Percentiles rank a stretch among this genome's conserved stretches.
These are phyloP conservation scores for Andrena minutula DNA, from an alignment of 2,888 invertebrate species.

Conservation along the genomic window DNA sequence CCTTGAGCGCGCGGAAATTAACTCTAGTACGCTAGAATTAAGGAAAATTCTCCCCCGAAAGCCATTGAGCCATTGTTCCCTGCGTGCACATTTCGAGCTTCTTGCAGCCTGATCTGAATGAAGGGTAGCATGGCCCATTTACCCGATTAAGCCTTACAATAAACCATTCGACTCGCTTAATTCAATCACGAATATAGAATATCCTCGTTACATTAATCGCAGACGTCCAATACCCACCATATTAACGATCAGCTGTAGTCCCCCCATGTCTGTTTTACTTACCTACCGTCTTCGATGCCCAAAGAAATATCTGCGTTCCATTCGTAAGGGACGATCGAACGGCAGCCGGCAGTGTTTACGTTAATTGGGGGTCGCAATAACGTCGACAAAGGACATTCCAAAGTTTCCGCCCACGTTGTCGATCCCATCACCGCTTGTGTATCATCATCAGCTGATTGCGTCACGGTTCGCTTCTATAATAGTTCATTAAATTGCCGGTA, in stretches of 20 bases:
- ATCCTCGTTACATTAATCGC: neutral
- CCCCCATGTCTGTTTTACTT: neutral
- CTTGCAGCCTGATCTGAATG: neutral
- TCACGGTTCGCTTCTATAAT: constrained; percentile 57
- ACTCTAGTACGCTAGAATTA: too few species aligned
- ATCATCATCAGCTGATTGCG: constrained; percentile 62
- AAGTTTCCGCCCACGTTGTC: constrained; percentile 42
- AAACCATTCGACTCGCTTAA: neutral
- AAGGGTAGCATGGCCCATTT: constrained; percentile 34
- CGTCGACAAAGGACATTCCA: constrained; percentile 6
- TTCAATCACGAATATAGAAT: constrained; percentile 14
- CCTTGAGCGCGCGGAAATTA: neutral
- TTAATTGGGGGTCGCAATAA: neutral
- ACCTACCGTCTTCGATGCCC: neutral
- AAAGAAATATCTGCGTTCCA: too few species aligned
- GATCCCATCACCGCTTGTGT: constrained; percentile 48
- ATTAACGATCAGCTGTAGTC: too few species aligned
- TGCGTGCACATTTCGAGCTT: neutral
- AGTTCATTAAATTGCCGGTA: constrained; percentile 66
- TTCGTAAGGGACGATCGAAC: too few species aligned
- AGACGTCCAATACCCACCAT: too few species aligned
- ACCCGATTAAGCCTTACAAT: constrained; percentile 15
- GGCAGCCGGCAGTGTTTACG: neutral
- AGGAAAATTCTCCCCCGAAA: neutral
- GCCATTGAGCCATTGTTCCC: neutral